Conservation (phyloP, 2,113 vertebrate species). For the Ictalurus furcatus region DNA sequence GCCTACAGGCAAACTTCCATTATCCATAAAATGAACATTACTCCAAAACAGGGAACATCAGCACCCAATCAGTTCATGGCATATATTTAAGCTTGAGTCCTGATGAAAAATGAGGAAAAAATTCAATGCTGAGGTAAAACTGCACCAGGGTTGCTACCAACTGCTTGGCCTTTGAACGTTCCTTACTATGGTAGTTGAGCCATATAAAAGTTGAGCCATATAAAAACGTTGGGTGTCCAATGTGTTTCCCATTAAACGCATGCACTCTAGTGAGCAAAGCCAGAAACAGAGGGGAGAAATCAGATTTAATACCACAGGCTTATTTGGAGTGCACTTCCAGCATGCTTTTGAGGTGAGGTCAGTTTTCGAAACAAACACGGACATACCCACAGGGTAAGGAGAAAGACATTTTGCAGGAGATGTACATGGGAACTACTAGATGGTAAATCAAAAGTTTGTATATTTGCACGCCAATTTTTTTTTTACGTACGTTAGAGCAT, state of each 20-base stretch:
- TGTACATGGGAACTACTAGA: conserved; percentile 27
- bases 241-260: conserved; percentile 54
- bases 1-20: conserved; percentile 25
- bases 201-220: conserved; percentile 39
- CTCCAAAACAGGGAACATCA: conserved; percentile 5
- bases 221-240: conserved; percentile 48
- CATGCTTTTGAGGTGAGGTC: conserved; percentile 62
- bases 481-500: not conserved
- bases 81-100: not conserved
- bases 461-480: not conserved
- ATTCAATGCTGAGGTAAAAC: not conserved
- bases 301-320: conserved; percentile 46
- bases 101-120: not conserved
- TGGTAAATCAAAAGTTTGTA: conserved; percentile 44
- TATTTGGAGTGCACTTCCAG: conserved; percentile 50
- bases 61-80: not conserved
- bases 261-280: conserved; percentile 39
- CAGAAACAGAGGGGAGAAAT: conserved; percentile 48
- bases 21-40: conserved; percentile 14
- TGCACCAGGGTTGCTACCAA: conserved; percentile 26
- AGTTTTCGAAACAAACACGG: conserved; percentile 57
- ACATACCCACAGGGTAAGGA: conserved; percentile 46
- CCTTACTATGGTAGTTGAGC: conserved; percentile 25
- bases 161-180: conserved; percentile 43
- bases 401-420: conserved; percentile 41